phyloP scores from a whole-genome alignment of 2,113 vertebrate species.

The Phylloscopus whistleri region DNA sequence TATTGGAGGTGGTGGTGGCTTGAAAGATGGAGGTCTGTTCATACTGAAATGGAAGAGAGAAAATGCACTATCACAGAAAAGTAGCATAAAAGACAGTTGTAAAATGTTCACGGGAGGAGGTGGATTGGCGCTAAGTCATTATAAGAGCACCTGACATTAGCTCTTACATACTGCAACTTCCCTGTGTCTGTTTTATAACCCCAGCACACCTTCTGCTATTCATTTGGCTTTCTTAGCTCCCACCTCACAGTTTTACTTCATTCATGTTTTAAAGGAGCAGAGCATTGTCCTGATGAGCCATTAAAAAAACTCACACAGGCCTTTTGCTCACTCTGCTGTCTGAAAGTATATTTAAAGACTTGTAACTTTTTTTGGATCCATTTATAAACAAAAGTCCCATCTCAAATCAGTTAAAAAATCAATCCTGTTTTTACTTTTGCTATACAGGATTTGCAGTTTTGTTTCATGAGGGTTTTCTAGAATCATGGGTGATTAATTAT shows the following conservation, averaged over 20 bases:
- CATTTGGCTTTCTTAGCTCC: not conserved
- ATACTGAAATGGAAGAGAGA: conserved; percentile 51
- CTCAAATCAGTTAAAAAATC: not conserved
- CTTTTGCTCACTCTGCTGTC: not conserved
- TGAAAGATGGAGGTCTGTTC: conserved; percentile 72
- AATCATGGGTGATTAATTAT: not conserved
- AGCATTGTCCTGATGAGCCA: not conserved
- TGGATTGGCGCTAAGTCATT: not conserved
- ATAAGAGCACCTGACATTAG: not conserved
- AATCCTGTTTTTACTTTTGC: not conserved
- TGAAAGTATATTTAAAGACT: not conserved
- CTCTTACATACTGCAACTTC: not conserved
- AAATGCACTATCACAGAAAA: not conserved
- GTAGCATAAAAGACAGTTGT: not conserved
- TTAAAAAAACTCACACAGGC: not conserved
- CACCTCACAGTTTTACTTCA: not conserved
- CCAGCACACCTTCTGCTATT: not conserved
- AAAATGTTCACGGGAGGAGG: not conserved
- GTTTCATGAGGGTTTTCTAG: not conserved
- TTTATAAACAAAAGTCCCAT: not conserved
- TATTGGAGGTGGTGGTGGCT: conserved; percentile 65
- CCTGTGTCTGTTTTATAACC: not conserved
- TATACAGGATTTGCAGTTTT: not conserved
- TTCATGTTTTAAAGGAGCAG: not conserved
- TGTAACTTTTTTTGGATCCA: not conserved